Evolutionary conservation across 1,140 invertebrate genomes (phyloP).

Genomic region (Linepithema humile): DNA sequence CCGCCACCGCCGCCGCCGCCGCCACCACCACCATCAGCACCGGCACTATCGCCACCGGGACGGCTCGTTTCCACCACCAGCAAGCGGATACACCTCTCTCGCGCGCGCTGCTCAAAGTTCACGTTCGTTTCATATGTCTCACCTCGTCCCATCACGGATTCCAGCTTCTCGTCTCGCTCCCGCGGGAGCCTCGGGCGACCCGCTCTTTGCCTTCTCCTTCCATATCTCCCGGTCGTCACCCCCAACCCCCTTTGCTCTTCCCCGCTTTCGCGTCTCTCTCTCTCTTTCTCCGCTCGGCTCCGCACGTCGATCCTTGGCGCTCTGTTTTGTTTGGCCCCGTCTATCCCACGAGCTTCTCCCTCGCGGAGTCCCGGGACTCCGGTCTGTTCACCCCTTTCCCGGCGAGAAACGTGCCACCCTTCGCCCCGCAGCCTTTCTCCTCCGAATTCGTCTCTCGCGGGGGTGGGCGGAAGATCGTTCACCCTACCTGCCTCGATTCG

Average conservation of each 20-base stretch:
- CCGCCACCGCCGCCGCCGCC: constrained; percentile 13
- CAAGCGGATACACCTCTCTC: constrained; percentile 61
- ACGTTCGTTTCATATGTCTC: constrained; percentile 81
- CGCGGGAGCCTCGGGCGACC: constrained; percentile 65
- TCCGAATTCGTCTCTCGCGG: constrained; percentile 41
- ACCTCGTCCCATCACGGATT: constrained; percentile 76
- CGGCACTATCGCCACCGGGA: constrained; percentile 49
- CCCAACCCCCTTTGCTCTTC: neutral
- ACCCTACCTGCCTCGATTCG: constrained; percentile 55
- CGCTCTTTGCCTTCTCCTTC: constrained; percentile 55
- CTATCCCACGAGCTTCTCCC: constrained; percentile 51
- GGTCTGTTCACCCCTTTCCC: constrained; percentile 62
- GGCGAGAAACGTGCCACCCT: constrained; percentile 28
- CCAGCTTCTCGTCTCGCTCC: constrained; percentile 69
- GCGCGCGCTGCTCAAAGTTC: constrained; percentile 75
- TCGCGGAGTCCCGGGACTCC: constrained; percentile 67
- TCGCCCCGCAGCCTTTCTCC: constrained; percentile 28
- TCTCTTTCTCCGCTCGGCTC: constrained; percentile 23
- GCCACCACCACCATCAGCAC: neutral
- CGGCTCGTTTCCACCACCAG: constrained; percentile 63
- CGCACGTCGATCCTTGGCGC: constrained; percentile 28
- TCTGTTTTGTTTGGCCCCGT: constrained; percentile 48
- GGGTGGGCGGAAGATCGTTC: constrained; percentile 43
- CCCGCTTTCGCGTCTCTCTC: constrained; percentile 20
- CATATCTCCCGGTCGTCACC: constrained; percentile 11